Conservation (phyloP, 2,113 vertebrate genomes). For the Xiphophorus hellerii region DNA sequence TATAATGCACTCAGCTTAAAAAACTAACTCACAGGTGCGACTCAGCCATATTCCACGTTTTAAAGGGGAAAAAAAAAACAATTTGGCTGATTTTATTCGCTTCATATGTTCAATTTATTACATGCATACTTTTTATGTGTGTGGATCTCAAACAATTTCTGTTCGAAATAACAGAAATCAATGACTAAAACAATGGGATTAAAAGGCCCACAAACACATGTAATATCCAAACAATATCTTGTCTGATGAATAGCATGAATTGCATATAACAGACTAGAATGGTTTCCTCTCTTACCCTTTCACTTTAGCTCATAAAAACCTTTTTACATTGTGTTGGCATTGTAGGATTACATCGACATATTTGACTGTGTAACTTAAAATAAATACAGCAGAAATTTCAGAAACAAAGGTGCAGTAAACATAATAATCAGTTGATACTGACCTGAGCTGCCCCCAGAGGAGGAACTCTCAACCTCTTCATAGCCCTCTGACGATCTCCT, state of each 20-base stretch:
- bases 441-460: conserved; percentile 98
- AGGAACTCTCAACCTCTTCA: conserved; percentile 97
- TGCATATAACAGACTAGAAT: conserved; percentile 55
- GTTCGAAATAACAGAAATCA: conserved; percentile 62
- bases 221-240: conserved; percentile 53
- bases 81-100: not conserved
- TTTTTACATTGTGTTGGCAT: conserved; percentile 28
- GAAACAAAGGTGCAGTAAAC: not conserved
- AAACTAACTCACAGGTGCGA: not conserved
- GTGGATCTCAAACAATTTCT: conserved; percentile 11
- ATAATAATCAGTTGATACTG: conserved; percentile 37
- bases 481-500: conserved; percentile 97
- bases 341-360: not conserved
- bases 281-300: conserved; percentile 22
- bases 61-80: not conserved
- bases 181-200: conserved; percentile 29
- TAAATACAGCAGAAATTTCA: not conserved
- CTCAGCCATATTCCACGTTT: not conserved
- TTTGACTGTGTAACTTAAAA: not conserved
- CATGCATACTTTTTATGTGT: not conserved
- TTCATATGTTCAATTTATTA: no score
- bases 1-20: not conserved
- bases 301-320: conserved; percentile 5
- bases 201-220: conserved; percentile 30
- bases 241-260: conserved; percentile 53